These are phyloP conservation scores for Nyleta sp. DNA, from an alignment of 2,888 invertebrate genomes.

Conservation along the genomic window DNA sequence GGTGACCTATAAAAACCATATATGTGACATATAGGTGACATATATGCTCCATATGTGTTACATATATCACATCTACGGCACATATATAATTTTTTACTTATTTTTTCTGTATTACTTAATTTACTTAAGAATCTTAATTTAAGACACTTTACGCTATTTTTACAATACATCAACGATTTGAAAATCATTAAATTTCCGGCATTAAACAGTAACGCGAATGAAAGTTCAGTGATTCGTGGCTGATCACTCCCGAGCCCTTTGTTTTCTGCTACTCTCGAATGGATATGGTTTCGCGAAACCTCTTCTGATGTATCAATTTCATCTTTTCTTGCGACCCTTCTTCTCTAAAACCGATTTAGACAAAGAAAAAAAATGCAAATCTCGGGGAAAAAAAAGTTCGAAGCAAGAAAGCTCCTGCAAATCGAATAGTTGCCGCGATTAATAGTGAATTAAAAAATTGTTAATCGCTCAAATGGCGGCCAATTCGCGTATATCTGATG, in stretches of 20 bases:
- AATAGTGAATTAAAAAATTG: conserved; percentile 19
- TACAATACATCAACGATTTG: too few species aligned
- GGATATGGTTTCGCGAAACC: conserved; percentile 60
- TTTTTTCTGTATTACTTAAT: too few species aligned
- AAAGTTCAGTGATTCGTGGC: conserved; percentile 30
- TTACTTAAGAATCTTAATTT: too few species aligned
- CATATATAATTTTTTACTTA: too few species aligned
- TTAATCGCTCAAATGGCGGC: conserved; percentile 6
- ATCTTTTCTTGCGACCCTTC: conserved; percentile 7
- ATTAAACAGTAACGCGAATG: conserved; percentile 23
- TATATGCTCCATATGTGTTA: too few species aligned
- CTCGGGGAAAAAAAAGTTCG: too few species aligned
- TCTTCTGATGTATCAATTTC: conserved; percentile 53
- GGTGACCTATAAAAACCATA: too few species aligned
- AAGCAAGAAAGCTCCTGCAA: background rate
- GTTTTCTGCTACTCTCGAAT: conserved; percentile 31
- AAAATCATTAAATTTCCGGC: background rate
- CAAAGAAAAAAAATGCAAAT: too few species aligned
- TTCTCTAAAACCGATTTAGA: background rate
- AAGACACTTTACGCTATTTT: too few species aligned
- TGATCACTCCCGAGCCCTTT: conserved; percentile 47
- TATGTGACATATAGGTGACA: too few species aligned
- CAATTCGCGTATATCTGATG: background rate
- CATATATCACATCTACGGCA: too few species aligned
- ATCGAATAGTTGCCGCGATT: conserved; percentile 1